Evolutionary conservation across 35 echinoderm and acorn worm species (phyloP), one percentile per base, ranked within the genome.

Genomic region (Hemicentrotus pulcherrimus): DNA sequence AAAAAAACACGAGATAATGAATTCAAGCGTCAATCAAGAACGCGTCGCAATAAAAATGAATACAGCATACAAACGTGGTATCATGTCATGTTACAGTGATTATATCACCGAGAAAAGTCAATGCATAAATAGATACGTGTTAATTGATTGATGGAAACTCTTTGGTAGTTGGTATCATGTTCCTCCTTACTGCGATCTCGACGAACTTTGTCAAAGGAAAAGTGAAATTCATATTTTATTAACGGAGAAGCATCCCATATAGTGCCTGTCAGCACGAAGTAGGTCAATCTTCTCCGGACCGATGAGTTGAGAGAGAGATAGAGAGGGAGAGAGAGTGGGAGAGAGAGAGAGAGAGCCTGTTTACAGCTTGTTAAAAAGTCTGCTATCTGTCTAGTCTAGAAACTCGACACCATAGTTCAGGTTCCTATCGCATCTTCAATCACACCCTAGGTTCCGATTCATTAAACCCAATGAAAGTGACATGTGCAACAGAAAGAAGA

Each of bases 321-420:
- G 50, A 55, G 8, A 55, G 50, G 14, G 50, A 14, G 52, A 14
- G 52, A 59, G 1, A 59, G 52, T 10, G 52, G 9, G 52, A 59
- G 16, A 59, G 11, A 9, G 52, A 59, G 52, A 10, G 52, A 16
- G 52, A 16, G 52, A 78, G 65, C 65, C 22, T 78, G 65, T 78
- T 78, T 78, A 78, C 65, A 78, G 65, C 65, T 78, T 78, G 65
- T 5, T n/a, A 28, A 12, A 55, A 41, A 22, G 19, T 78, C 28
- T 78, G 65, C 65, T 78, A 78, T 78, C 65, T 78, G 65, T 78
- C 65, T 78, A 78, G 65, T 78, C 65, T 22, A 78, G 65, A 78
- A 78, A 78, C 65, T 78, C 4, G 65, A 78, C 28, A 78, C 65
- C 7, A 6, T 28, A 78, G 65, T 78, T 78, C 18, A 78, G 6